Base-by-base conservation (phyloP, 2,888 invertebrate species). In the Pinctada fucata region DNA sequence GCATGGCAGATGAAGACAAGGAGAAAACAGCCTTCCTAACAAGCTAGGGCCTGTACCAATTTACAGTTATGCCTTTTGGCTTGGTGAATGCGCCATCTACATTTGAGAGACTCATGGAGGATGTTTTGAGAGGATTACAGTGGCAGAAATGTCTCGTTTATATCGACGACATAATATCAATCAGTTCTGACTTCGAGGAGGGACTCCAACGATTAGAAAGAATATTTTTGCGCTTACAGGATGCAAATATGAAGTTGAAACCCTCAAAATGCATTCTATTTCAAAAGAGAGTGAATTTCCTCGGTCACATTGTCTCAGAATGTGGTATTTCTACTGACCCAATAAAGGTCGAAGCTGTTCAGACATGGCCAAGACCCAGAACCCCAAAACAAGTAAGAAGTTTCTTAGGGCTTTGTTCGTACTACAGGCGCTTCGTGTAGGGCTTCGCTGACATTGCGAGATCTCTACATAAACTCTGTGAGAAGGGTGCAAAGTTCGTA, bases 41-140 rank as follows among this genome's bases (percentile, higher is more conserved):
- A 6, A 78, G 78, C 50, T 58, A 72, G 31, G 82, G 82, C 0
- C 67, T 79, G n/a, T 84, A 78, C 66, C 74, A 82, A 8, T 83
- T 82, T 58, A 70, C 72, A 3, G 81, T 79, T 2, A 79, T 84
- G 79, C 80, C 82, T 3, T 81, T 82, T 48, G 80, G 80, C 1
- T 66, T 82, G 2, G 66, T 52, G 2, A 81, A 83, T 75, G 79
- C 84, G 1, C 85, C 83, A 0, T 76, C 82, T 4, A 84, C 85
- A 8, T 88, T 88, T 75, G 78, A 86, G 67, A 71, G 86, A 31
- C 68, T 84, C 31, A 79, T 88, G 82, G 78, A 84, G 50, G 50
- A 66, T n/a, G 78, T 83, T 8, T 64, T 83, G 8, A 10, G 79
- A 8, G 79, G 79, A 2, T 16, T 81, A 16, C 79, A 83, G 5